Percentiles rank a stretch among this genome's conserved stretches.
phyloP scores from a whole-genome alignment of 1,140 invertebrate species.

The Lycorma delicatula region DNA sequence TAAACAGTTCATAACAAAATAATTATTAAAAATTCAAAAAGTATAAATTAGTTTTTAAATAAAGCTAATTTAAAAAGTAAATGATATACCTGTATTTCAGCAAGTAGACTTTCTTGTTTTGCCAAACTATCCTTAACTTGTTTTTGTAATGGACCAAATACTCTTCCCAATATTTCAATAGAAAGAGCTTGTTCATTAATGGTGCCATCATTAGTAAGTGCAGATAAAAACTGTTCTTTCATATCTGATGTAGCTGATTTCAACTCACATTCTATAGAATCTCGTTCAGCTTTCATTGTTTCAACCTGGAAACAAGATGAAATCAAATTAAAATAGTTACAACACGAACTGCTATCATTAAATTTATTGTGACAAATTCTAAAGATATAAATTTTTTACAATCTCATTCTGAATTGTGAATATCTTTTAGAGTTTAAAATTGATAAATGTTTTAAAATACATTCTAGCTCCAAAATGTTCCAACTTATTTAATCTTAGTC shows the following conservation, averaged over 20 bases:
- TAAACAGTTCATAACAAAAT: conserved; percentile 33
- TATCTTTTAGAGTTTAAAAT: no score
- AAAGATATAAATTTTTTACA: no score
- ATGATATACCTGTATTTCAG: conserved; percentile 69
- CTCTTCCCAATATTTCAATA: conserved; percentile 61
- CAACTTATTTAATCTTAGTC: no score
- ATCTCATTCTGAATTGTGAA: no score
- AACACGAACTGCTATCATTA: no score
- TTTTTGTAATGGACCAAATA: conserved; percentile 73
- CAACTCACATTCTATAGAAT: conserved; percentile 78
- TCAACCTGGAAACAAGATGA: conserved; percentile 54
- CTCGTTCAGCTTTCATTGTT: conserved; percentile 78
- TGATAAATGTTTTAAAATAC: no score
- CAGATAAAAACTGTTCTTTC: conserved; percentile 69
- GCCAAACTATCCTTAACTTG: conserved; percentile 67
- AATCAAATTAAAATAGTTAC: no score
- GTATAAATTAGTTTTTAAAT: background rate
- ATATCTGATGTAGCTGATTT: conserved; percentile 79
- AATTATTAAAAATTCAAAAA: conserved; percentile 2
- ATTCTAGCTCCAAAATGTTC: no score
- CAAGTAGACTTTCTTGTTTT: conserved; percentile 69
- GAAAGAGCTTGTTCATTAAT: conserved; percentile 76
- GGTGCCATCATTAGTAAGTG: conserved; percentile 72
- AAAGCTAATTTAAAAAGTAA: no score
- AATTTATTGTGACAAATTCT: no score